Evolutionary conservation across 1,140 invertebrate species (phyloP).

Genomic region (Bombus huntii): DNA sequence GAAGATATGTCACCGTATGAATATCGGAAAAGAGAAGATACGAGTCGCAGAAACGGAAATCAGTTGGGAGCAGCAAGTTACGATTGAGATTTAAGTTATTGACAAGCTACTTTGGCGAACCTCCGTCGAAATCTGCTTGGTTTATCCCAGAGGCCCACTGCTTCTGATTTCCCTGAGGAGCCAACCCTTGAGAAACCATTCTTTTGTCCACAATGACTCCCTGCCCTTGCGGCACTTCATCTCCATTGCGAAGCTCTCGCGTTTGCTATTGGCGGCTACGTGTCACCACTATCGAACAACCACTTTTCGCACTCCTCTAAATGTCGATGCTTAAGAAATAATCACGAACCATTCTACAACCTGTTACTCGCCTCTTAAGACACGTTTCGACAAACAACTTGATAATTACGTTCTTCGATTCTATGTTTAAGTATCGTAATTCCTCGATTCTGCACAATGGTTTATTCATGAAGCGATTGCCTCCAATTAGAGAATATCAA

Average conservation of each 20-base stretch:
- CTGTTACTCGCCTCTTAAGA: neutral
- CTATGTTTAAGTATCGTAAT: too few relatives aligned
- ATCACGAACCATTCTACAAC: neutral
- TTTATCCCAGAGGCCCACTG: constrained; percentile 79
- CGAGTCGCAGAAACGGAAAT: constrained; percentile 77
- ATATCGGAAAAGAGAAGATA: constrained; percentile 63
- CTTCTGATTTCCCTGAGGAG: constrained; percentile 81
- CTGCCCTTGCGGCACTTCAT: constrained; percentile 69
- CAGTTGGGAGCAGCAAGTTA: constrained; percentile 81
- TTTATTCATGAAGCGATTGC: too few relatives aligned
- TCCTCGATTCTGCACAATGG: too few relatives aligned
- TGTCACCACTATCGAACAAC: constrained; percentile 12
- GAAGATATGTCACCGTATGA: constrained; percentile 63
- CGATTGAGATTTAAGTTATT: constrained; percentile 83
- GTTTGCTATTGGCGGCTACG: constrained; percentile 32
- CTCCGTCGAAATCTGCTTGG: constrained; percentile 75
- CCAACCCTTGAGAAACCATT: constrained; percentile 81
- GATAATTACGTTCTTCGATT: too few relatives aligned
- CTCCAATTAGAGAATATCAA: too few relatives aligned
- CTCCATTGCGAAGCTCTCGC: constrained; percentile 58
- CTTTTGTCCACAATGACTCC: constrained; percentile 80
- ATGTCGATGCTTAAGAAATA: neutral
- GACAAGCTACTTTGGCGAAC: constrained; percentile 82
- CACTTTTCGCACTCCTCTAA: neutral
- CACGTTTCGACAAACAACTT: too few relatives aligned